Evolutionary conservation across 2,113 vertebrate genomes (phyloP).

Genomic region (Cynocephalus volans): DNA sequence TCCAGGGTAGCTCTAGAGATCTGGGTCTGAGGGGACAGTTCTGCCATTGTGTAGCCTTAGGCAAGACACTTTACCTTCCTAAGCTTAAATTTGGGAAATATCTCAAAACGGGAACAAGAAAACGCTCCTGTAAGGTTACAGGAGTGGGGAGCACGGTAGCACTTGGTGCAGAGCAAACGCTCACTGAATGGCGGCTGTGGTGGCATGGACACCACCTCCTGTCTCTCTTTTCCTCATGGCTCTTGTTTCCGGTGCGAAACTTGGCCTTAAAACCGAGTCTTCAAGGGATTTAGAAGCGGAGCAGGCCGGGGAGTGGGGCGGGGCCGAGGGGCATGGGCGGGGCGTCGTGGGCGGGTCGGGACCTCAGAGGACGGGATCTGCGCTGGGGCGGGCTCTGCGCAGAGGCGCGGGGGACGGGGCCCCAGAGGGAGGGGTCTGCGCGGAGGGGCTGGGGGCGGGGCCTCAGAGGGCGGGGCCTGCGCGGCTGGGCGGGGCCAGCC

Average conservation of each 20-base stretch:
- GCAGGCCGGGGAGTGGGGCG: neutral
- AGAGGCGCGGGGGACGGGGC: neutral
- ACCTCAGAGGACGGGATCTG: fast-evolving
- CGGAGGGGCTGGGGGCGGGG: neutral
- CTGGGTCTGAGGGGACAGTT: neutral
- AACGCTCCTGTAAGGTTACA: neutral
- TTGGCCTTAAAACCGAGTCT: neutral
- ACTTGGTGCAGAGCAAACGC: neutral
- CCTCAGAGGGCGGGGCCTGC: too few species aligned
- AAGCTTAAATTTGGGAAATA: neutral
- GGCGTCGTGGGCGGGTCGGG: fast-evolving
- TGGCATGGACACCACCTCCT: neutral
- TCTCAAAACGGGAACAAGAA: neutral
- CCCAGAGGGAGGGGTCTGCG: neutral
- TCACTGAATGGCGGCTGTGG: neutral
- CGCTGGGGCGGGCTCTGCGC: neutral
- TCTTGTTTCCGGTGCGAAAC: neutral
- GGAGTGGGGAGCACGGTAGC: too few species aligned
- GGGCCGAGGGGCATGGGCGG: neutral
- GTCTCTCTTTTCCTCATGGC: neutral
- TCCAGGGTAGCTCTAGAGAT: neutral
- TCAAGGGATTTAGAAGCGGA: fast-evolving
- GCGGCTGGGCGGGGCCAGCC: too few species aligned
- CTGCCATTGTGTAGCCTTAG: neutral
- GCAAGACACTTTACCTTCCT: neutral